Percentiles rank a stretch among this genome's conserved stretches.
Evolutionary conservation across 1,140 invertebrate genomes (phyloP).

Genomic region (Cydia amplana): DNA sequence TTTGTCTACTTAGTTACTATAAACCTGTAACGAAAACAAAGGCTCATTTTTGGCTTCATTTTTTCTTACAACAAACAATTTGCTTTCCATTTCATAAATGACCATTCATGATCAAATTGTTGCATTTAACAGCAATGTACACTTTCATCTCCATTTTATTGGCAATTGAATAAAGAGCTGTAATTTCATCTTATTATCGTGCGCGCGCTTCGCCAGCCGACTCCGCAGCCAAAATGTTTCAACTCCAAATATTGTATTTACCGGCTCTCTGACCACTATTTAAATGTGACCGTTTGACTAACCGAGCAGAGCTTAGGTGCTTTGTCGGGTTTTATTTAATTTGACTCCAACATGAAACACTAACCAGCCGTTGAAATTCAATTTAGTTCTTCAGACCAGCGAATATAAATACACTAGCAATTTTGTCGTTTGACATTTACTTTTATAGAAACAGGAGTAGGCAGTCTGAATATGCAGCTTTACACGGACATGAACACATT

Average conservation of each 20-base stretch:
- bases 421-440: neutral
- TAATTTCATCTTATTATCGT: constrained; percentile 48
- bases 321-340: constrained; percentile 29
- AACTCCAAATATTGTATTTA: constrained; percentile 22
- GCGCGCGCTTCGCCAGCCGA: constrained; percentile 3
- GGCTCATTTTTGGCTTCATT: neutral
- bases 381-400: constrained; percentile 3
- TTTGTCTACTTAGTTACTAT: too few species aligned
- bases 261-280: constrained; percentile 10
- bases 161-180: constrained; percentile 42
- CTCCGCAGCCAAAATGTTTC: neutral
- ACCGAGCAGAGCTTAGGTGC: constrained; percentile 22
- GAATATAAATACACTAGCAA: neutral
- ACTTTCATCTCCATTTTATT: constrained; percentile 50
- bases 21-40: neutral
- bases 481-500: constrained; percentile 47
- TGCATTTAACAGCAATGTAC: constrained; percentile 48
- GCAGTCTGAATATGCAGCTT: constrained; percentile 47
- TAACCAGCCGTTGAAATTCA: constrained; percentile 21
- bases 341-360: constrained; percentile 3
- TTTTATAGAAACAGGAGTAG: neutral
- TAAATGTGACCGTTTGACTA: constrained; percentile 8
- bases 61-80: constrained; percentile 14
- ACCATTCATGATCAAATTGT: constrained; percentile 48
- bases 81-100: constrained; percentile 49